Conservation (phyloP, 2,888 invertebrate species). For the Eledona agricola region DNA sequence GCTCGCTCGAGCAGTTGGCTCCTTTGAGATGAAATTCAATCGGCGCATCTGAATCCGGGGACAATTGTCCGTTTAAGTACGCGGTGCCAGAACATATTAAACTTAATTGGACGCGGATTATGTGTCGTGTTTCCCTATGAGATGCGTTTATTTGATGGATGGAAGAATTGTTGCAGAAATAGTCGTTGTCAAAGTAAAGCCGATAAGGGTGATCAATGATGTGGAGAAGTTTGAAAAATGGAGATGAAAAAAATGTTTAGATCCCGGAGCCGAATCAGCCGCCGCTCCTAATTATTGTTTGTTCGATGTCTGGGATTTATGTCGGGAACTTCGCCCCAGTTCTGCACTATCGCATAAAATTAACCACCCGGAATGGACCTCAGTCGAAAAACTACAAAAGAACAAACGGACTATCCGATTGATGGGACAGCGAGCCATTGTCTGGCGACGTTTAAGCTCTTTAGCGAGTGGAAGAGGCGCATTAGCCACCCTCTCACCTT, state of each 20-base stretch:
- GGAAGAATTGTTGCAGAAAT: no score
- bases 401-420: constrained; percentile 11
- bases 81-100: no score
- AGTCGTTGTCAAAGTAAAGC: no score
- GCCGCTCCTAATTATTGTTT: constrained; percentile 27
- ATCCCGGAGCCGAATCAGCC: no score
- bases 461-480: no score
- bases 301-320: constrained; percentile 24
- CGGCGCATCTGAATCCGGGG: constrained; percentile 10
- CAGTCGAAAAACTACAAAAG: constrained; percentile 14
- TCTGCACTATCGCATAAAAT: constrained; percentile 18
- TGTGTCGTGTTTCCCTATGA: no score
- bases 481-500: no score
- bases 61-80: constrained; percentile 9
- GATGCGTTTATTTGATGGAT: no score
- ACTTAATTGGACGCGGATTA: no score
- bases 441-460: constrained; percentile 4
- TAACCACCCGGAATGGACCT: constrained; percentile 17
- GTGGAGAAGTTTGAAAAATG: no score
- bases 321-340: constrained; percentile 16
- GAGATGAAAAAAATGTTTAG: no score
- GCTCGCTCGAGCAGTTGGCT: constrained; percentile 10
- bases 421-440: constrained; percentile 13
- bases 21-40: constrained; percentile 12
- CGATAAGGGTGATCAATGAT: no score